phyloP scores from a whole-genome alignment of 2,797 vertebrate genomes.

The Enteromius treurensis region DNA sequence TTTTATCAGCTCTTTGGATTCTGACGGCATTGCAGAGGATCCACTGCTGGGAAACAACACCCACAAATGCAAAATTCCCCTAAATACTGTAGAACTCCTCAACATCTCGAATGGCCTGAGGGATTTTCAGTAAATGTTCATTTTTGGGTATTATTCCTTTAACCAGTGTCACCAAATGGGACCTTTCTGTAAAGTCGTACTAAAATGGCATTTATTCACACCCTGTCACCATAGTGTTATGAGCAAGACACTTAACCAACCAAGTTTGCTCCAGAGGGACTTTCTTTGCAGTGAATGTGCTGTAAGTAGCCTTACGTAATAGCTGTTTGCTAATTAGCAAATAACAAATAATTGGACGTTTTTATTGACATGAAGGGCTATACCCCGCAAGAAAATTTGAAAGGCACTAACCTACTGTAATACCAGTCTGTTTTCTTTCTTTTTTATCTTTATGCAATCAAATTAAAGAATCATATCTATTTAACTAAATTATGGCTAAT shows the following conservation, averaged over 20 bases:
- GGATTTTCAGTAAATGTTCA: not conserved
- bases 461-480: not conserved
- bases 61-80: not conserved
- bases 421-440: not conserved
- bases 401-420: not conserved
- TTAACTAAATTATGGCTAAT: not conserved
- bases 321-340: not conserved
- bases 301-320: not conserved
- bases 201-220: not conserved
- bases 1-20: not conserved
- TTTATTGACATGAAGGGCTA: not conserved
- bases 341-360: slow-evolving; percentile 1
- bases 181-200: not conserved
- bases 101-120: not conserved
- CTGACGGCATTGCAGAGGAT: not conserved
- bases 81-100: not conserved
- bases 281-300: slow-evolving; percentile 3
- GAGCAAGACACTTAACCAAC: not conserved
- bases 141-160: not conserved
- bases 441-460: not conserved
- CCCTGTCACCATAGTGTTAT: not conserved
- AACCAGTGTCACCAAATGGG: not conserved
- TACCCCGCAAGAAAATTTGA: not conserved
- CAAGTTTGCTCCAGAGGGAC: not conserved
- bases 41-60: not conserved